Evolutionary conservation across 2,888 invertebrate genomes (phyloP).

Genomic region (Eupsilia transversa): DNA sequence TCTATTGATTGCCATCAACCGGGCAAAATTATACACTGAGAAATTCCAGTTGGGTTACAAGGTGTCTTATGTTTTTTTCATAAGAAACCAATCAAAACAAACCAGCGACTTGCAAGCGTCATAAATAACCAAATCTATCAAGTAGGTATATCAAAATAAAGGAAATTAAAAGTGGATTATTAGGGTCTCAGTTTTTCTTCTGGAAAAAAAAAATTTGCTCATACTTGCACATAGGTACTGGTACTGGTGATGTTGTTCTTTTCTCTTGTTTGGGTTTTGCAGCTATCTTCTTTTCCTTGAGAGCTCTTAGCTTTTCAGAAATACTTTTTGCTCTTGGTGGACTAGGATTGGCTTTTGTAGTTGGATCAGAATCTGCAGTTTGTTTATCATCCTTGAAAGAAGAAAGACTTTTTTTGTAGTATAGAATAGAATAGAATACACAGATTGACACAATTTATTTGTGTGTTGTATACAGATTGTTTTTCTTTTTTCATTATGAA

Average conservation of each 20-base stretch:
- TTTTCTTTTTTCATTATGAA: background rate
- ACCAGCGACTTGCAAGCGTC: background rate
- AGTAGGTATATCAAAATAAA: no score
- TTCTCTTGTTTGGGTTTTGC: slow-evolving; percentile 1
- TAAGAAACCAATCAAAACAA: background rate
- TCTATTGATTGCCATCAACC: no score
- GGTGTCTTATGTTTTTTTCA: background rate
- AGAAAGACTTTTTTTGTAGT: no score
- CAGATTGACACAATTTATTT: no score
- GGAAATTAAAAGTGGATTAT: no score
- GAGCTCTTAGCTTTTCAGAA: slow-evolving; percentile 38
- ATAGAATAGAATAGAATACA: no score
- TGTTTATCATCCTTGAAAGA: slow-evolving; percentile 24
- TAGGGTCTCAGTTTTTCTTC: background rate
- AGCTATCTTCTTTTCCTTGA: slow-evolving; percentile 34
- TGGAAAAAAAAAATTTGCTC: slow-evolving; percentile 1
- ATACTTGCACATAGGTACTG: slow-evolving; percentile 46
- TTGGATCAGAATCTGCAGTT: background rate
- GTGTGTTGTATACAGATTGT: no score
- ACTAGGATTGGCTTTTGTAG: background rate
- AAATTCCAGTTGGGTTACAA: no score
- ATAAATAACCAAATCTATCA: no score
- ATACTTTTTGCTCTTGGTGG: slow-evolving; percentile 20
- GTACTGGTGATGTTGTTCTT: background rate
- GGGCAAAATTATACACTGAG: no score